Base-by-base conservation (phyloP, 2,888 invertebrate genomes). In the Drosophila sordidula region DNA sequence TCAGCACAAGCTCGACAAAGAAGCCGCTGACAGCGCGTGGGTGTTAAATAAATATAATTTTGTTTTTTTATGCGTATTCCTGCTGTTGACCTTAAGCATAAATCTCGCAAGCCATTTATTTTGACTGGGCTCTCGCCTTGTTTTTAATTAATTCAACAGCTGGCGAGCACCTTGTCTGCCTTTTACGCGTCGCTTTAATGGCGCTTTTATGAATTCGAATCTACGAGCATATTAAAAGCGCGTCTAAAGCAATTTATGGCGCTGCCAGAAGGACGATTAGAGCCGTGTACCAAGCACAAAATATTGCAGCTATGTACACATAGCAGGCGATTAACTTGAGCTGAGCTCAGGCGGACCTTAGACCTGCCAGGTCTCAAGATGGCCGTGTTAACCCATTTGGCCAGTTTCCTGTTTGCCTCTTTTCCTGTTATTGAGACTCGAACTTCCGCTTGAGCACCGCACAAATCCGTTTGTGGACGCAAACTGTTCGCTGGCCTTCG, bases 141-240 rank as follows among this genome's bases (percentile, higher is more conserved):
- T 16, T 75, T 81, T 86, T 88, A 88, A 88, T 88, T 86, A 86
- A 75, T 88, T 86, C 63, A 55, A 58, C 63, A 46, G 59, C 56
- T 52, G 69, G 62, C 34, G 22, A 41, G 50, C 42, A 66, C 62
- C 65, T 78, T 67, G 75, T 69, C 54, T 45, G 38, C 54, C 9
- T 29, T 80, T 84, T 63, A 70, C 69, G 68, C 51, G 66, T 34
- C 46, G 41, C 44, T 49, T 69, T 87, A 77, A 89, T 74, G 66
- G 63, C 62, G 47, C 56, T 80, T 73, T 80, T 74, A 87, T 77
- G 71, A 78, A 72, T 72, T 65, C 58, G 55, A 56, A 73, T 84
- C 62, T 54, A 47, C 41, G 51, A 61, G 74, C 62, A 70, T 68
- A 85, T 73, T 78, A 73, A 80, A 77, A 55, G 62, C 62, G 54